Base-by-base conservation (phyloP, 30 jellyfish, hydroid and myxozoan species). In the Phacellophora camtschatica region DNA sequence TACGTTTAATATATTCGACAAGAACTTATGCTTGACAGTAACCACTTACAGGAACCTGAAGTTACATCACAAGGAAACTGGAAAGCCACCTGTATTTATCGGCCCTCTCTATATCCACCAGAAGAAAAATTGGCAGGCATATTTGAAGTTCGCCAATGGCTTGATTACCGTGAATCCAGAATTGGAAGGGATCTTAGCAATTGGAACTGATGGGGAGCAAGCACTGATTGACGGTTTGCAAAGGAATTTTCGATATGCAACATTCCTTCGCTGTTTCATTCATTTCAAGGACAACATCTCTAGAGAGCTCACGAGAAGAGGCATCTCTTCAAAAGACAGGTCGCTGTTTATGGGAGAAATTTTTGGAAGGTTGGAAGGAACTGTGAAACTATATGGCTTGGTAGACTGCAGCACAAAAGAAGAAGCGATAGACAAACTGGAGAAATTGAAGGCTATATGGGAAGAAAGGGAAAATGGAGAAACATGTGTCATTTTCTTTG, bases 321-420 rank as follows among this genome's bases (percentile, higher is more conserved):
- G 51, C 8, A 0, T 28, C 12, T 22, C 51, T 2, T 16, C 28
- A 3, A 61, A 18, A 4, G 75, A 25, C 51, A 30, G 11, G 31
- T 1, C 31, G 24, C 25, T 11, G 16, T 15, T 8, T 37, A 66
- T 43, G 9, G 63, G 39, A 31, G 81, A 37, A n/a, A 66, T 66
- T 43, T 66, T 66, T 36, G 81, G 81, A 22, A 66, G 25, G 24
- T 18, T 23, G 16, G 35, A 15, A 13, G 81, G 43, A 22, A 13
- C 36, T 19, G 28, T 20, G 12, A 33, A 43, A 32, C 33, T 25
- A 3, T 36, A 18, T 20, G 81, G 81, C 2, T 46, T 66, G 23
- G 81, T 66, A 15, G 81, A 66, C 81, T 66, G 81, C 42, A 32
- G 18, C 33, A 15, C 81, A 32, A 37, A 24, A 0, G 81, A 36